Evolutionary conservation across 2,113 vertebrate genomes (phyloP).

Genomic region (Embiotoca jacksoni): DNA sequence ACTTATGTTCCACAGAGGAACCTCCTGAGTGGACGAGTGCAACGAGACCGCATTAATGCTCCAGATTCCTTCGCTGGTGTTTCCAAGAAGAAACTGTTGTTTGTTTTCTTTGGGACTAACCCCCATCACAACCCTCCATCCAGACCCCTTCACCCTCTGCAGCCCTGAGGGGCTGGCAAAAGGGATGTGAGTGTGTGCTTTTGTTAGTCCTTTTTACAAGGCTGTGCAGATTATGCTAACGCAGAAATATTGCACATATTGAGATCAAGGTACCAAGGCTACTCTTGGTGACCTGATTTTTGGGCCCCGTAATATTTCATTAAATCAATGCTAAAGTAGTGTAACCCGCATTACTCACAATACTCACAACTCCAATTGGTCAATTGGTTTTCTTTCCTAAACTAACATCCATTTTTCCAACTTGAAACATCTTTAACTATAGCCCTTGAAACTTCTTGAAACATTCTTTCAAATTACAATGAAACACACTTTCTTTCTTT

Average conservation of each 20-base stretch:
- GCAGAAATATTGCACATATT: slow-evolving; percentile 20
- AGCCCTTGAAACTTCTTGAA: not conserved
- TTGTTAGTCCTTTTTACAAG: slow-evolving; percentile 47
- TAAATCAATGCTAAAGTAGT: slow-evolving; percentile 4
- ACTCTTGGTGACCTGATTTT: slow-evolving; percentile 19
- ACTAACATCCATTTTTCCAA: not conserved
- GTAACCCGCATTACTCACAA: not conserved
- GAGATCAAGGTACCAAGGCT: slow-evolving; percentile 35
- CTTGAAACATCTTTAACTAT: not conserved
- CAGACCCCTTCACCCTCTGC: slow-evolving; percentile 38
- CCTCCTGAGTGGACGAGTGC: slow-evolving; percentile 22
- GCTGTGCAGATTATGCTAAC: slow-evolving; percentile 52
- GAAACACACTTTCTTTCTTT: not conserved
- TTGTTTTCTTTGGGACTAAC: slow-evolving; percentile 58
- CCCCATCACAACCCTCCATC: slow-evolving; percentile 17
- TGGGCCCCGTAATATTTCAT: slow-evolving; percentile 10
- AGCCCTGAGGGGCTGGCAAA: slow-evolving; percentile 40
- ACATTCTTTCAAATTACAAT: not conserved
- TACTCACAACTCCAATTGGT: not conserved
- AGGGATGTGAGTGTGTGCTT: slow-evolving; percentile 35
- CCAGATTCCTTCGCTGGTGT: slow-evolving; percentile 48
- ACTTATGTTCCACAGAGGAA: slow-evolving; percentile 48
- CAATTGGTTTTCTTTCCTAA: not conserved
- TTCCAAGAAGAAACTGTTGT: slow-evolving; percentile 62
- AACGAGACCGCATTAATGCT: slow-evolving; percentile 47